phyloP scores from a whole-genome alignment of 2,888 invertebrate genomes.

The Yponomeuta malinellus region DNA sequence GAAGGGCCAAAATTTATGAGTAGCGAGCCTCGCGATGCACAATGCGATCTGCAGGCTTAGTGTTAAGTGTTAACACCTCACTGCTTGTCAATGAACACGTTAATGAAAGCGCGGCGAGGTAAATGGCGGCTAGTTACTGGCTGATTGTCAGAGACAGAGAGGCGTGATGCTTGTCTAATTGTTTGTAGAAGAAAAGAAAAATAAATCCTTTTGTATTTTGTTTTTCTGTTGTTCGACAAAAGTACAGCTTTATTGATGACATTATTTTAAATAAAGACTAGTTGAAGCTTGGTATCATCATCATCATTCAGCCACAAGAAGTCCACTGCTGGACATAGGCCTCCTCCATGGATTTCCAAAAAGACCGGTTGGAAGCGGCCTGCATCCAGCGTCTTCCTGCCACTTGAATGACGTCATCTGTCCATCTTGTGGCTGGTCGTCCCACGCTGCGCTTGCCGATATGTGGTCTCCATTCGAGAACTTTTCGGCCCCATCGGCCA shows the following conservation, averaged over 20 bases:
- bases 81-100: conserved; percentile 54
- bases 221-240: not conserved
- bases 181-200: not conserved
- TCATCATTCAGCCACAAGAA: no score
- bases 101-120: conserved; percentile 15
- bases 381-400: no score
- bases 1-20: conserved; percentile 64
- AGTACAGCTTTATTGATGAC: not conserved
- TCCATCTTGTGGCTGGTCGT: no score
- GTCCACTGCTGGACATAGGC: no score
- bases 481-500: no score
- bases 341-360: no score
- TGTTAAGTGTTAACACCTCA: conserved; percentile 62
- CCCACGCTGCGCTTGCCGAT: no score
- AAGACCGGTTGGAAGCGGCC: no score
- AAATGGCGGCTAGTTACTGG: not conserved
- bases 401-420: no score
- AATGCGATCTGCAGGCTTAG: conserved; percentile 53
- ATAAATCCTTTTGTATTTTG: not conserved
- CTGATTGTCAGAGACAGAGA: not conserved
- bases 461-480: no score
- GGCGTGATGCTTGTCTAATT: not conserved
- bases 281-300: not conserved
- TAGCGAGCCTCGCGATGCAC: conserved; percentile 41
- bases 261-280: not conserved